Evolutionary conservation across 2,888 invertebrate species (phyloP).

Genomic region (Polydrusus cervinus): DNA sequence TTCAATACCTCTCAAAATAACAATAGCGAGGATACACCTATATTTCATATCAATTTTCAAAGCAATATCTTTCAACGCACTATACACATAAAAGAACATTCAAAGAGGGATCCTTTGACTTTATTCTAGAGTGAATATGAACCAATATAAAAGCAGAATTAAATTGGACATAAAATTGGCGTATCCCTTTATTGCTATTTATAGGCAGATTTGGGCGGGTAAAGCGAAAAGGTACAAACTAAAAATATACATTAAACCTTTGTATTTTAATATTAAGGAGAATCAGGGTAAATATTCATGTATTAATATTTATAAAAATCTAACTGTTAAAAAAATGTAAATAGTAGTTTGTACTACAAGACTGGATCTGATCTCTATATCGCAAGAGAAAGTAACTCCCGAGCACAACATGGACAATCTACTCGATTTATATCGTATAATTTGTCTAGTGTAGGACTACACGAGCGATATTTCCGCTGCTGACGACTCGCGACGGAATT

Average conservation of each 20-base stretch:
- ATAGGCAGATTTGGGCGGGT: not conserved
- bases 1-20: constrained; percentile 17
- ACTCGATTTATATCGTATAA: too few relatives aligned
- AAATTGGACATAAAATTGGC: constrained; percentile 19
- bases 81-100: constrained; percentile 21
- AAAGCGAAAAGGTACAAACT: not conserved
- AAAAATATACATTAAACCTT: not conserved
- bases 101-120: constrained; percentile 22
- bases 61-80: constrained; percentile 16
- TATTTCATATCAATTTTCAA: constrained; percentile 22
- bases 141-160: constrained; percentile 19
- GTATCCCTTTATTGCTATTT: constrained; percentile 11
- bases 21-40: not conserved
- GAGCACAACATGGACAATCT: too few relatives aligned
- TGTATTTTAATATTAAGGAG: not conserved
- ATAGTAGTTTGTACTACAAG: too few relatives aligned
- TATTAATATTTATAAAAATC: too few relatives aligned
- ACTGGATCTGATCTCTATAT: too few relatives aligned
- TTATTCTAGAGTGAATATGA: constrained; percentile 17
- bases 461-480: too few relatives aligned
- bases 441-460: too few relatives aligned
- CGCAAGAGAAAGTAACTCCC: too few relatives aligned
- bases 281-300: not conserved
- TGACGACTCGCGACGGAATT: too few relatives aligned
- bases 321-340: too few relatives aligned